phyloP scores from a whole-genome alignment of 2,888 invertebrate genomes.

The Pyrgus malvae region DNA sequence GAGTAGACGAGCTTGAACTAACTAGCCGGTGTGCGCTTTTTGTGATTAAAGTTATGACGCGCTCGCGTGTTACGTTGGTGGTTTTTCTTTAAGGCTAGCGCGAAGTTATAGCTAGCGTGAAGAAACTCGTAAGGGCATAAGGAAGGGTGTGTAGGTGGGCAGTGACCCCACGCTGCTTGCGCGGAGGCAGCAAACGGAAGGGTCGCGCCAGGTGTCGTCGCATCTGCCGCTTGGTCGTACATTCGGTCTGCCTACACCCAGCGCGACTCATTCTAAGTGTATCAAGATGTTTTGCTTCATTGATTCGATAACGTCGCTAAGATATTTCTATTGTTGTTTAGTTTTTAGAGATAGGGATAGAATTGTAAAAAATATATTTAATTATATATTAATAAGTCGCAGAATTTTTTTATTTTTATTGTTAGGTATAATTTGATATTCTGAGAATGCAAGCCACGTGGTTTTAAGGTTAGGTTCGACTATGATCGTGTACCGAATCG shows the following conservation, averaged over 20 bases:
- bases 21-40: slow-evolving; percentile 42
- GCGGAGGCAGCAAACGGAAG: slow-evolving; percentile 63
- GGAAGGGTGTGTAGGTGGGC: slow-evolving; percentile 74
- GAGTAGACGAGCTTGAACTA: slow-evolving; percentile 19
- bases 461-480: too few species aligned
- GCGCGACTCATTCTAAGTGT: slow-evolving; percentile 48
- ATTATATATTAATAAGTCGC: too few species aligned
- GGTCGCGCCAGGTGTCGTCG: slow-evolving; percentile 77
- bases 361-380: too few species aligned
- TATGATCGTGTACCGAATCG: too few species aligned
- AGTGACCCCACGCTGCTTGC: slow-evolving; percentile 63
- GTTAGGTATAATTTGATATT: too few species aligned
- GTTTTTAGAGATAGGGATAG: not conserved
- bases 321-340: not conserved
- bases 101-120: slow-evolving; percentile 44
- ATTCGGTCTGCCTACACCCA: slow-evolving; percentile 50
- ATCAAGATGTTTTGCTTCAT: slow-evolving; percentile 61
- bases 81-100: slow-evolving; percentile 54
- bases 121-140: slow-evolving; percentile 56
- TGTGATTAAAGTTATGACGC: slow-evolving; percentile 62
- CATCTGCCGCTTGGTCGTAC: slow-evolving; percentile 73
- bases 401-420: too few species aligned
- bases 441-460: too few species aligned
- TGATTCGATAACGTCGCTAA: slow-evolving; percentile 31
- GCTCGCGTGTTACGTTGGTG: slow-evolving; percentile 68